Evolutionary conservation across 2,797 vertebrate species (phyloP).

Genomic region (Cheirogaleus major): DNA sequence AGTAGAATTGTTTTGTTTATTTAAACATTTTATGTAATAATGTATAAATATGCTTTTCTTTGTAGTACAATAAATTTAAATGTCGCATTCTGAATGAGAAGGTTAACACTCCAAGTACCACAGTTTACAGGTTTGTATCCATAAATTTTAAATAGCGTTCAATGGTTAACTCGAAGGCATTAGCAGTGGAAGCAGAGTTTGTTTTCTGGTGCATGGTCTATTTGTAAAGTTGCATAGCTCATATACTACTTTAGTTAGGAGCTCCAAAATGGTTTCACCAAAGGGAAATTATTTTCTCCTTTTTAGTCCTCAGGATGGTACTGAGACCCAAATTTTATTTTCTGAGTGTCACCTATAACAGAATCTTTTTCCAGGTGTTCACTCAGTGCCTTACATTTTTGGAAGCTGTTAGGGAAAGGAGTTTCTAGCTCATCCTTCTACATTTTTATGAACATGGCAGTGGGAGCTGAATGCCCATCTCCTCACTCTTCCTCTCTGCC

Average conservation of each 20-base stretch:
- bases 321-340: not conserved
- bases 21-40: not conserved
- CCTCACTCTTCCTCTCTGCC: not conserved
- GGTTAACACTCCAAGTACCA: conserved; percentile 93
- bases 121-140: conserved; percentile 92
- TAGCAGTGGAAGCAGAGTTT: not conserved
- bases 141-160: not conserved
- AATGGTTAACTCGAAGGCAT: fast-evolving
- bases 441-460: not conserved
- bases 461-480: not conserved
- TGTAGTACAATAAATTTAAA: conserved; percentile 97
- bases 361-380: not conserved
- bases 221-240: not conserved
- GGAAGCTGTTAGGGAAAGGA: not conserved
- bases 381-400: not conserved
- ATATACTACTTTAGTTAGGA: not conserved
- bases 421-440: not conserved
- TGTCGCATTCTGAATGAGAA: conserved; percentile 97
- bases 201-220: not conserved
- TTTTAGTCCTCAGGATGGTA: not conserved
- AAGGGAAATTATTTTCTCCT: not conserved
- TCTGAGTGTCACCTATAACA: not conserved
- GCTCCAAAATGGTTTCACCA: not conserved
- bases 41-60: conserved; percentile 10
- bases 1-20: not conserved